These are phyloP conservation scores for Drosophila macrospina DNA, from an alignment of 2,888 invertebrate species.

Conservation along the genomic window DNA sequence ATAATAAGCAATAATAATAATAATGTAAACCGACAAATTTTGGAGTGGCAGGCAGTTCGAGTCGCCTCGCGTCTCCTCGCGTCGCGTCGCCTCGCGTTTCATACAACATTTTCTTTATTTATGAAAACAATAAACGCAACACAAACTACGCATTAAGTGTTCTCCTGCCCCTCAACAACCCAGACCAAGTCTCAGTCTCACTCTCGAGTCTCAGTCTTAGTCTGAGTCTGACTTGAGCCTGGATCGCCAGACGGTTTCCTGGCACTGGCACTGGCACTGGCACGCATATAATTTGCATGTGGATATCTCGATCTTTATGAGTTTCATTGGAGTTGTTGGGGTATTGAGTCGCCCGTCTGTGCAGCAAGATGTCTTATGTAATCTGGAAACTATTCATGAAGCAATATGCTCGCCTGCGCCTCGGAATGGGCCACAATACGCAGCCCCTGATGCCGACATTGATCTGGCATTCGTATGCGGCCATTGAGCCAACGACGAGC, in stretches of 20 bases:
- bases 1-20: conserved; percentile 68
- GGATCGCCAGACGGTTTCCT: conserved; percentile 65
- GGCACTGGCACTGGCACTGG: conserved; percentile 65
- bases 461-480: conserved; percentile 76
- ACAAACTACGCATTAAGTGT: conserved; percentile 70
- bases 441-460: conserved; percentile 58
- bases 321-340: conserved; percentile 13
- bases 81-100: conserved; percentile 13
- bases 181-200: not conserved
- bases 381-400: conserved; percentile 84
- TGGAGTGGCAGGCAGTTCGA: conserved; percentile 40
- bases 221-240: conserved; percentile 23
- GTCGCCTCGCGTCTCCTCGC: conserved; percentile 4
- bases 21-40: conserved; percentile 77
- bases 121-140: conserved; percentile 78
- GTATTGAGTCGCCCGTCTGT: conserved; percentile 2
- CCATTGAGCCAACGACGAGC: conserved; percentile 43
- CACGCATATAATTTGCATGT: conserved; percentile 81
- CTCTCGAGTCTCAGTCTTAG: conserved; percentile 7
- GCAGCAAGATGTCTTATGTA: conserved; percentile 82
- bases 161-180: not conserved
- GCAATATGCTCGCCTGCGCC: conserved; percentile 82
- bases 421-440: conserved; percentile 63
- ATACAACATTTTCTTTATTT: conserved; percentile 62
- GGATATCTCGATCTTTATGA: conserved; percentile 71